These are phyloP conservation scores for Marisa cornuarietis DNA, from an alignment of 1,140 invertebrate species.

Conservation along the genomic window DNA sequence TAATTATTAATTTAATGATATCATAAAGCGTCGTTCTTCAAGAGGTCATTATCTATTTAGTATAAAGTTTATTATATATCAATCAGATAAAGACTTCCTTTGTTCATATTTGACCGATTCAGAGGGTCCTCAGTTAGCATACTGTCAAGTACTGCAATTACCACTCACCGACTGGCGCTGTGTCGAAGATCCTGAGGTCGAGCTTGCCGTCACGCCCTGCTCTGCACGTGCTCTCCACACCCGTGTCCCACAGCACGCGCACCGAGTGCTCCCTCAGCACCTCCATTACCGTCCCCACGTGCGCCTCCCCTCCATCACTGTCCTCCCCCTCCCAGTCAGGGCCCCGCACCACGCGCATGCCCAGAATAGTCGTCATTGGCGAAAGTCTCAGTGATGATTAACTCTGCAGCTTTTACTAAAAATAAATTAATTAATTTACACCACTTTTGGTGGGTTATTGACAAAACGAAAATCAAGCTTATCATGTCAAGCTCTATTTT, in stretches of 20 bases:
- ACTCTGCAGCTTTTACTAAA: too few species aligned
- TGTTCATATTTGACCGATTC: too few species aligned
- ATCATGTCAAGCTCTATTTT: too few species aligned
- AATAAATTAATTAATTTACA: too few species aligned
- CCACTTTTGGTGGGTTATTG: too few species aligned
- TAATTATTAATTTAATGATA: too few species aligned
- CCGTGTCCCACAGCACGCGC: slow-evolving; percentile 37
- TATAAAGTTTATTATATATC: too few species aligned
- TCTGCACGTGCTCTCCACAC: slow-evolving; percentile 21
- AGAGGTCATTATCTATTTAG: too few species aligned
- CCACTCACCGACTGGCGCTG: slow-evolving; percentile 27
- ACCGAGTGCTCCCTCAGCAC: slow-evolving; percentile 11
- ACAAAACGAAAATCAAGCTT: too few species aligned
- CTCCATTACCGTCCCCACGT: slow-evolving; percentile 30
- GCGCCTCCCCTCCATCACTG: slow-evolving; percentile 33
- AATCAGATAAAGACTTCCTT: too few species aligned
- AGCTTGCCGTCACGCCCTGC: slow-evolving; percentile 22
- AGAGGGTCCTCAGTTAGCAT: background rate
- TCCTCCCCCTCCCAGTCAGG: slow-evolving; percentile 34
- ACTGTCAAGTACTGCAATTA: background rate
- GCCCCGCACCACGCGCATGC: slow-evolving; percentile 36
- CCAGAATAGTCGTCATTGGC: background rate
- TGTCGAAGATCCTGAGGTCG: slow-evolving; percentile 37
- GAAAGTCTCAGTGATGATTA: too few species aligned
- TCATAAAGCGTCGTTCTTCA: too few species aligned